Evolutionary conservation across 2,113 vertebrate genomes (phyloP).

Genomic region (Chelonoidis abingdonii): DNA sequence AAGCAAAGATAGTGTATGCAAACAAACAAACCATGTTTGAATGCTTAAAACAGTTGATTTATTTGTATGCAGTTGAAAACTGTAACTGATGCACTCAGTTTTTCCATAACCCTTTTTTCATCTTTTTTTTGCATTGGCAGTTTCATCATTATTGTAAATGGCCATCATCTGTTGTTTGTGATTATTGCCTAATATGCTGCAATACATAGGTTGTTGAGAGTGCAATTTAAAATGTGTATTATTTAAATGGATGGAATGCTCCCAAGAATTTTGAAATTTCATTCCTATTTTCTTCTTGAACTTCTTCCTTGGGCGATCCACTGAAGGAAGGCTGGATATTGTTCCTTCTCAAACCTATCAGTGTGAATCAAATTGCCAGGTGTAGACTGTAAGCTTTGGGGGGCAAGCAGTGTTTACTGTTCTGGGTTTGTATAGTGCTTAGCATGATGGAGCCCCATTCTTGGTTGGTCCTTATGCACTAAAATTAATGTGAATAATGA

Average conservation of each 20-base stretch:
- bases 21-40: background rate
- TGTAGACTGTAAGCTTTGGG: background rate
- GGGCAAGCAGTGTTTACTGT: rapidly evolving
- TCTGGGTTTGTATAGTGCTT: background rate
- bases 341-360: background rate
- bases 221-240: background rate
- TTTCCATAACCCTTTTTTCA: background rate
- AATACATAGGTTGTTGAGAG: background rate
- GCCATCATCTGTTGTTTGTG: background rate
- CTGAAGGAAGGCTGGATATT: background rate
- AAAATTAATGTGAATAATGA: background rate
- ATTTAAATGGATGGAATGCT: background rate
- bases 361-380: background rate
- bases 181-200: background rate
- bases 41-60: background rate
- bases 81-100: background rate
- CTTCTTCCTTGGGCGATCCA: rapidly evolving
- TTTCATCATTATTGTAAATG: background rate
- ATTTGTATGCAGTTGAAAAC: background rate
- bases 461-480: background rate
- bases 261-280: background rate
- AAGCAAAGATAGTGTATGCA: background rate
- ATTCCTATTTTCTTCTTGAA: background rate
- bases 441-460: rapidly evolving
- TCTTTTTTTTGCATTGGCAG: background rate